These are phyloP conservation scores for Trochalopteron elliotii DNA, from an alignment of 2,113 vertebrate genomes.

Conservation along the genomic window DNA sequence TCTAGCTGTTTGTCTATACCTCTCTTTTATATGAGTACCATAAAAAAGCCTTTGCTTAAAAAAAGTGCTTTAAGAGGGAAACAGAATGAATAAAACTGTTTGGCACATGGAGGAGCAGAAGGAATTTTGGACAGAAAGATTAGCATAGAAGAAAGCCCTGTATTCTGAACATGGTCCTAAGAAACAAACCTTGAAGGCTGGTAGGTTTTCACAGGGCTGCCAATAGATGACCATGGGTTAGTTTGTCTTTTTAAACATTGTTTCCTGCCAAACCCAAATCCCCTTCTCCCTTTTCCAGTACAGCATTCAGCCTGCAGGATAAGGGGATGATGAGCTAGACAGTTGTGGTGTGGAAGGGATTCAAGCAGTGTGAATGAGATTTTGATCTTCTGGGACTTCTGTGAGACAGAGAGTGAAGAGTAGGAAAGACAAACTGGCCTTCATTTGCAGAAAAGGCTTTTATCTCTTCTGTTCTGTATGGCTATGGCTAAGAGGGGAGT, in stretches of 20 bases:
- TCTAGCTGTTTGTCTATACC: neutral
- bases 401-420: neutral
- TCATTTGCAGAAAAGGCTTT: slow-evolving; percentile 32
- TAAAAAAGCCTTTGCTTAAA: neutral
- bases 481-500: neutral
- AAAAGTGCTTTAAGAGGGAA: neutral
- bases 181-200: neutral
- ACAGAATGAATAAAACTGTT: neutral
- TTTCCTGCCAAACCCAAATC: neutral
- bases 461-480: neutral
- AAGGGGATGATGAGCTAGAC: slow-evolving; percentile 5
- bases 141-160: neutral
- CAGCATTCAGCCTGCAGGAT: neutral
- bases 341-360: slow-evolving; percentile 34
- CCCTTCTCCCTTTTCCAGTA: neutral
- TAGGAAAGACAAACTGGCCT: slow-evolving; percentile 17
- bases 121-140: neutral
- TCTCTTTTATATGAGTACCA: neutral
- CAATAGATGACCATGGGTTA: neutral
- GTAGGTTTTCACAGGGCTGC: neutral
- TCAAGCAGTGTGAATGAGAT: slow-evolving; percentile 6
- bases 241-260: neutral
- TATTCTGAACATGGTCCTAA: neutral
- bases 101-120: neutral
- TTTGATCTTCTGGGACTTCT: slow-evolving; percentile 38